phyloP scores from a whole-genome alignment of 2,797 vertebrate species.

The Peromyscus melanophrys region DNA sequence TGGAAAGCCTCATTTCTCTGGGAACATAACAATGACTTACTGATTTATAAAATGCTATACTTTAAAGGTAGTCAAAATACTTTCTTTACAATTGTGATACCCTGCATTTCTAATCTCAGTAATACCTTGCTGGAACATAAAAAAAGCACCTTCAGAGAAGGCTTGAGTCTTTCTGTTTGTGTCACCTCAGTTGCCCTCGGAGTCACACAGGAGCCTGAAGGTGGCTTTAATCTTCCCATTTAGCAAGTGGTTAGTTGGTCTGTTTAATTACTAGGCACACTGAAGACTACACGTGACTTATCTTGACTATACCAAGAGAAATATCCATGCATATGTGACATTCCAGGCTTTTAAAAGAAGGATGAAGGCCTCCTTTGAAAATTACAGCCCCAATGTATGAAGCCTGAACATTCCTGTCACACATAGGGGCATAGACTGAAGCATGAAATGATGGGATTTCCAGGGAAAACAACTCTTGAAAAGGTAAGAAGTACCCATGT shows the following conservation, averaged over 20 bases:
- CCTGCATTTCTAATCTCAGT: constrained; percentile 59
- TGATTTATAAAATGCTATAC: constrained; percentile 73
- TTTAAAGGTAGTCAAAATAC: constrained; percentile 65
- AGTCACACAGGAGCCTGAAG: not conserved
- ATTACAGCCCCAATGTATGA: not conserved
- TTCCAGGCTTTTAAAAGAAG: not conserved
- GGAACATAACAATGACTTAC: constrained; percentile 64
- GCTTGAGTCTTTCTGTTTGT: not conserved
- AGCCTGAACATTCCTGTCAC: rapidly evolving
- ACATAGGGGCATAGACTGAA: rapidly evolving
- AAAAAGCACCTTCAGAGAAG: constrained; percentile 27
- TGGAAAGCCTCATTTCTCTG: constrained; percentile 81
- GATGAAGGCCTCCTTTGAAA: not conserved
- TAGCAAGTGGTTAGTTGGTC: constrained; percentile 55
- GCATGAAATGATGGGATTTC: too few species aligned
- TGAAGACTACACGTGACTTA: constrained; percentile 55
- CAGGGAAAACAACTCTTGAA: not conserved
- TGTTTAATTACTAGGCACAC: constrained; percentile 47
- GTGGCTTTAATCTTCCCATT: constrained; percentile 58
- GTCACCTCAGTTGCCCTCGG: constrained; percentile 49
- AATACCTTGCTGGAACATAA: constrained; percentile 36
- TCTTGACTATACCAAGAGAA: constrained; percentile 12
- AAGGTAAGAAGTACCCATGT: not conserved
- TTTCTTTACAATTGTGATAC: constrained; percentile 52
- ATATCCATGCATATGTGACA: not conserved